phyloP scores from a whole-genome alignment of 2,888 invertebrate species.

The Himalopsyche tibetana region DNA sequence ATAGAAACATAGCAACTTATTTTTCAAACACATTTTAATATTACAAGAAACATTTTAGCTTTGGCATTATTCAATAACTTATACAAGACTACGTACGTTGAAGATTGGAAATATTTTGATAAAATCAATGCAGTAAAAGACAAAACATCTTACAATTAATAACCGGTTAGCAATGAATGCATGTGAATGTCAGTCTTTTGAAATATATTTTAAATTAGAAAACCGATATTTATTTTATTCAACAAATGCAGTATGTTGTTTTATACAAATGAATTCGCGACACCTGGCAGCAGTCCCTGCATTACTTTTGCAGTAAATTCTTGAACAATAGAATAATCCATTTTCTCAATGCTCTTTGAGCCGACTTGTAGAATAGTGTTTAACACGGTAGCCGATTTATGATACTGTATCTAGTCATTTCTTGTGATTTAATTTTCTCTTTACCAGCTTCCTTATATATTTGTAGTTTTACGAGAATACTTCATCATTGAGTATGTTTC shows the following conservation, averaged over 20 bases:
- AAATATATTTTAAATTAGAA: too few relatives aligned
- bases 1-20: too few relatives aligned
- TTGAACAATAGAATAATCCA: constrained; percentile 48
- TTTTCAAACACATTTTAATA: too few relatives aligned
- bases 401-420: constrained; percentile 20
- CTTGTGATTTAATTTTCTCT: constrained; percentile 30
- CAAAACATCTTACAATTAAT: too few relatives aligned
- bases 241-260: background rate
- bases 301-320: constrained; percentile 27
- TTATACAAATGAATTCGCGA: constrained; percentile 39
- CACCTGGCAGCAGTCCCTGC: constrained; percentile 52
- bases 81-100: too few relatives aligned
- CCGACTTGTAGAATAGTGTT: constrained; percentile 20
- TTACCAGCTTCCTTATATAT: constrained; percentile 11
- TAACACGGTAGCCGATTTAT: constrained; percentile 31
- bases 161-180: too few relatives aligned
- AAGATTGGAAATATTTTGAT: too few relatives aligned
- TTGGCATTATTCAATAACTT: too few relatives aligned
- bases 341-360: constrained; percentile 52
- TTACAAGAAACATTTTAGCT: too few relatives aligned
- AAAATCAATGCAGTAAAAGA: too few relatives aligned
- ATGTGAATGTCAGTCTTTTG: too few relatives aligned
- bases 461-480: background rate
- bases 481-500: background rate
- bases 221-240: too few relatives aligned